These are phyloP conservation scores for Cheilosia vernalis DNA, from an alignment of 2,888 invertebrate genomes.

Conservation along the genomic window DNA sequence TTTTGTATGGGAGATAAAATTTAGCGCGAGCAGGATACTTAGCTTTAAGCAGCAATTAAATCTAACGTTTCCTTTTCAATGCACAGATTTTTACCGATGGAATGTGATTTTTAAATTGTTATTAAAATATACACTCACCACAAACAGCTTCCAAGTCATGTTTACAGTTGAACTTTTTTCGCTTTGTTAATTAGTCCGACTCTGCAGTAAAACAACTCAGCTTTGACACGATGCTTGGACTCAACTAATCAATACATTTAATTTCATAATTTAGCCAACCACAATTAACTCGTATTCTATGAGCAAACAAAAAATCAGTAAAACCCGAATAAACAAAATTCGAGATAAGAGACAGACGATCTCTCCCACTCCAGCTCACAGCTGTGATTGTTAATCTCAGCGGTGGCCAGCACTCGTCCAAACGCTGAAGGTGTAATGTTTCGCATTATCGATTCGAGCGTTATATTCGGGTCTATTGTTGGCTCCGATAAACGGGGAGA, in stretches of 20 bases:
- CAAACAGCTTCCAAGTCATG: conserved; percentile 29
- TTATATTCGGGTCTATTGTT: not conserved
- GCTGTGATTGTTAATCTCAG: conserved; percentile 46
- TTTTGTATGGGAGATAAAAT: conserved; percentile 24
- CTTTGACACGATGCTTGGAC: not conserved
- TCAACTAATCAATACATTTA: conserved; percentile 22
- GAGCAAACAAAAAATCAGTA: conserved; percentile 1
- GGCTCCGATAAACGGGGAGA: not conserved
- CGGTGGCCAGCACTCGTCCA: conserved; percentile 20
- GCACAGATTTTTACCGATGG: not conserved
- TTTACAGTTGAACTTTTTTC: not conserved
- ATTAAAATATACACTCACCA: conserved; percentile 34
- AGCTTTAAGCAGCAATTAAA: too few species aligned
- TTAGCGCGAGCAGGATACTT: too few species aligned
- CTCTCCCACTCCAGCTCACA: conserved; percentile 34
- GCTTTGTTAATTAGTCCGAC: not conserved
- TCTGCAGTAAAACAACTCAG: too few species aligned
- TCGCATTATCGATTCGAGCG: conserved; percentile 38
- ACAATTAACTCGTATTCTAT: too few species aligned
- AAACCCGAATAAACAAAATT: conserved; percentile 7
- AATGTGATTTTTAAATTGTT: too few species aligned
- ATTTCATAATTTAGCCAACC: conserved; percentile 1
- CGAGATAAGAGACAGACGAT: conserved; percentile 32
- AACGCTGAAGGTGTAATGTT: conserved; percentile 25
- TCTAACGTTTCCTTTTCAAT: not conserved